phyloP scores from a whole-genome alignment of 1,140 invertebrate genomes.

The Zaprionus vittiger region DNA sequence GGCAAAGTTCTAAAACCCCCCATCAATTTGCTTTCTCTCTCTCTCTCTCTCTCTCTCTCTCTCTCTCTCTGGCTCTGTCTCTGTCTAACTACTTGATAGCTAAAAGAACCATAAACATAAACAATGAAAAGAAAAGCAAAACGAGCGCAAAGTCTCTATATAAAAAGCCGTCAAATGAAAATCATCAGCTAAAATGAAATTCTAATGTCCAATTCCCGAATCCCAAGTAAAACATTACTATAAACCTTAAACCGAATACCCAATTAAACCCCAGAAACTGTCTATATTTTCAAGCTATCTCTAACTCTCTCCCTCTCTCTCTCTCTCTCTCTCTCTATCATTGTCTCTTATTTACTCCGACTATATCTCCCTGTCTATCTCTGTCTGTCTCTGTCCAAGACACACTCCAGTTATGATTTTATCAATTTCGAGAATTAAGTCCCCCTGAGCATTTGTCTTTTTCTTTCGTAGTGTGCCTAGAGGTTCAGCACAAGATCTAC shows the following conservation, averaged over 20 bases:
- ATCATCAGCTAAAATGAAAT: conserved; percentile 73
- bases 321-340: conserved; percentile 50
- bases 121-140: conserved; percentile 41
- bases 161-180: conserved; percentile 74
- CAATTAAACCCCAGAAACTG: conserved; percentile 22
- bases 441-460: conserved; percentile 63
- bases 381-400: conserved; percentile 44
- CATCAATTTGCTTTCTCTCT: conserved; percentile 36
- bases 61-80: conserved; percentile 20
- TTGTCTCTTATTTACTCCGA: conserved; percentile 20
- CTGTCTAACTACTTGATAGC: conserved; percentile 21
- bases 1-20: conserved; percentile 44
- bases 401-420: conserved; percentile 63
- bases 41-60: conserved; percentile 37
- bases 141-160: conserved; percentile 62
- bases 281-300: conserved; percentile 24
- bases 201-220: conserved; percentile 52
- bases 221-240: conserved; percentile 13
- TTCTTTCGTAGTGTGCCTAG: conserved; percentile 68
- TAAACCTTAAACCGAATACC: conserved; percentile 40
- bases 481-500: conserved; percentile 54
- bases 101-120: conserved; percentile 28
- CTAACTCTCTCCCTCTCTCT: conserved; percentile 50
- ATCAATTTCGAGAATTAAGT: conserved; percentile 48
- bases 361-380: conserved; percentile 31